Conservation (phyloP, 64 coral and sea anemone species). For the Montipora cactus region DNA sequence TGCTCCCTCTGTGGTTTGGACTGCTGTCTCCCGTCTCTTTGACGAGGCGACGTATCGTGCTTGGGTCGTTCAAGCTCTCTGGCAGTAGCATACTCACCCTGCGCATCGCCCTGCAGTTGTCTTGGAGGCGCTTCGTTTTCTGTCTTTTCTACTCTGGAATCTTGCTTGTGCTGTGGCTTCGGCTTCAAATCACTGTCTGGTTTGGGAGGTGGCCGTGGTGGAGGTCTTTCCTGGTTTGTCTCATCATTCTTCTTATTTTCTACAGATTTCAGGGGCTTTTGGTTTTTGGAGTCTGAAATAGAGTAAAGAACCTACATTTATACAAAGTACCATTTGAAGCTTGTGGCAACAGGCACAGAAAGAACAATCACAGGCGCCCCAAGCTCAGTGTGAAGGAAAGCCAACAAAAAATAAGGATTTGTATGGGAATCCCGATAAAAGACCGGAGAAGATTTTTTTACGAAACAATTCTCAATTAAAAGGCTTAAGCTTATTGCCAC, state of each 20-base stretch:
- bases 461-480: no score
- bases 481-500: no score
- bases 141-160: slow-evolving; percentile 13
- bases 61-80: slow-evolving; percentile 28
- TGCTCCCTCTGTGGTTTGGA: slow-evolving; percentile 50
- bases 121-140: slow-evolving; percentile 21
- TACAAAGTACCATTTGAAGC: neutral
- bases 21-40: slow-evolving; percentile 38
- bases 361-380: no score
- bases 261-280: neutral
- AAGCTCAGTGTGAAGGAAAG: no score
- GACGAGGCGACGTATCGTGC: neutral
- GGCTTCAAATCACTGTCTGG: slow-evolving; percentile 30
- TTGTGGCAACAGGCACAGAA: neutral
- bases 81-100: neutral
- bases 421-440: no score
- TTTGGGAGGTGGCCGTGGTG: slow-evolving; percentile 23
- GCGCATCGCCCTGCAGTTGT: slow-evolving; percentile 25
- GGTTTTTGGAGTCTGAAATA: slow-evolving; percentile 28
- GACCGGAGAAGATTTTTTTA: no score
- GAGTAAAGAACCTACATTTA: neutral
- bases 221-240: slow-evolving; percentile 16
- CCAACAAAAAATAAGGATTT: no score
- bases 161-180: slow-evolving; percentile 33
- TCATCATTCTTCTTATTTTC: slow-evolving; percentile 33